Conservation (phyloP, 2,113 vertebrate species). For the Craseonycteris thonglongyai region DNA sequence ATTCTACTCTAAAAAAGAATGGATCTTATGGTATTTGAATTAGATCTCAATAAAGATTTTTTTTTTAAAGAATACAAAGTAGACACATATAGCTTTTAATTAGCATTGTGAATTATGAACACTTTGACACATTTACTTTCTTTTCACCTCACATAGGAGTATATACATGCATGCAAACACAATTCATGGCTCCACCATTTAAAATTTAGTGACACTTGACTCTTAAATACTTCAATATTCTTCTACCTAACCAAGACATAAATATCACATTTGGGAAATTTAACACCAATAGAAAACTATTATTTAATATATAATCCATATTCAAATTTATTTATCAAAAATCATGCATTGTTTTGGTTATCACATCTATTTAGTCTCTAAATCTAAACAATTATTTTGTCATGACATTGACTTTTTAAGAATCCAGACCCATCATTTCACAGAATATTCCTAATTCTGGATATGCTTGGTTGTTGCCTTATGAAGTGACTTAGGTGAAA, state of each 20-base stretch:
- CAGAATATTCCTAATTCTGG: not conserved
- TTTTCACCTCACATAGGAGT: not conserved
- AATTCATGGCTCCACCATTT: not conserved
- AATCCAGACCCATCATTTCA: not conserved
- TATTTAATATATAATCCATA: not conserved
- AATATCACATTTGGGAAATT: not conserved
- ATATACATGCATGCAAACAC: rapidly evolving
- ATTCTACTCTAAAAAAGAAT: not conserved
- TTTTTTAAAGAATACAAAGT: not conserved
- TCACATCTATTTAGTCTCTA: not conserved
- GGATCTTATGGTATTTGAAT: not conserved
- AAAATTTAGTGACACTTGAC: not conserved
- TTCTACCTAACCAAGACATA: not conserved
- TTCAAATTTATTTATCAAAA: not conserved
- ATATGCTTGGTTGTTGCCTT: not conserved
- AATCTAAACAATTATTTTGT: not conserved
- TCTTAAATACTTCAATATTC: not conserved
- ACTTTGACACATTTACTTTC: not conserved
- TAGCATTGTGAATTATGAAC: not conserved
- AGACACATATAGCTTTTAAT: not conserved
- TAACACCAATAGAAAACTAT: not conserved
- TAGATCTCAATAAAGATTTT: not conserved
- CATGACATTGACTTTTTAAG: not conserved
- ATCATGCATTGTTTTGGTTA: not conserved
- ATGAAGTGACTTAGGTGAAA: not conserved